These are phyloP conservation scores for Melipona bicolor DNA, from an alignment of 2,888 invertebrate species.

Conservation along the genomic window DNA sequence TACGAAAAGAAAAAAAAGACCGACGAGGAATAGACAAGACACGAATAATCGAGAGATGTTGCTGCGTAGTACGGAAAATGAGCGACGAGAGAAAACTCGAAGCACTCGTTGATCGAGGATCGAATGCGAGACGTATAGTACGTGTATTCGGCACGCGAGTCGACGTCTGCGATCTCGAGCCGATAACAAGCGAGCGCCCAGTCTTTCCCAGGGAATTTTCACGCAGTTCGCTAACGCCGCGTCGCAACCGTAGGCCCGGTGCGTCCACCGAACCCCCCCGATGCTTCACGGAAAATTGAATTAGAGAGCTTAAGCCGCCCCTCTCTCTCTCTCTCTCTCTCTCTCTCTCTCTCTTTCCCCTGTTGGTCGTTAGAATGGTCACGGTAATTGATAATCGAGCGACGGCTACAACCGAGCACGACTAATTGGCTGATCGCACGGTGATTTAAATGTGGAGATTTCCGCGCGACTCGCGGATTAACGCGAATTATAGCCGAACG, in stretches of 20 bases:
- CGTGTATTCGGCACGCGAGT: constrained; percentile 11
- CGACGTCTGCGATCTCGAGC: not conserved
- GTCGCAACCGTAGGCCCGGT: not conserved
- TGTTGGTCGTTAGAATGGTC: constrained; percentile 72
- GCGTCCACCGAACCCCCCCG: constrained; percentile 8
- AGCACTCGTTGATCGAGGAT: constrained; percentile 29
- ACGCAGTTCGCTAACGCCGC: not conserved
- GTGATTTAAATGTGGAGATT: constrained; percentile 78
- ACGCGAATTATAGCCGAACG: constrained; percentile 77
- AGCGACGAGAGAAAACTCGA: not conserved
- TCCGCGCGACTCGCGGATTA: constrained; percentile 74
- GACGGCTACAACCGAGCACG: constrained; percentile 67
- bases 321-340: not conserved
- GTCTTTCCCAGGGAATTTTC: constrained; percentile 30
- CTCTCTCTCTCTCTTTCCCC: constrained; percentile 17
- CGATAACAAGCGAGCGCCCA: constrained; percentile 23
- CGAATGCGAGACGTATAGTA: constrained; percentile 16
- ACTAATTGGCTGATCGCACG: constrained; percentile 75
- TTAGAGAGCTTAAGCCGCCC: constrained; percentile 76
- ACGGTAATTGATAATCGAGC: constrained; percentile 81
- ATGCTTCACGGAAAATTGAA: constrained; percentile 73
- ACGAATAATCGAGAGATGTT: constrained; percentile 18
- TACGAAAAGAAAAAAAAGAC: not conserved
- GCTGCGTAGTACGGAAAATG: too few relatives aligned
- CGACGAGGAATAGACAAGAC: constrained; percentile 7